phyloP scores from a whole-genome alignment of 2,113 vertebrate species.

The Corvus cornix region DNA sequence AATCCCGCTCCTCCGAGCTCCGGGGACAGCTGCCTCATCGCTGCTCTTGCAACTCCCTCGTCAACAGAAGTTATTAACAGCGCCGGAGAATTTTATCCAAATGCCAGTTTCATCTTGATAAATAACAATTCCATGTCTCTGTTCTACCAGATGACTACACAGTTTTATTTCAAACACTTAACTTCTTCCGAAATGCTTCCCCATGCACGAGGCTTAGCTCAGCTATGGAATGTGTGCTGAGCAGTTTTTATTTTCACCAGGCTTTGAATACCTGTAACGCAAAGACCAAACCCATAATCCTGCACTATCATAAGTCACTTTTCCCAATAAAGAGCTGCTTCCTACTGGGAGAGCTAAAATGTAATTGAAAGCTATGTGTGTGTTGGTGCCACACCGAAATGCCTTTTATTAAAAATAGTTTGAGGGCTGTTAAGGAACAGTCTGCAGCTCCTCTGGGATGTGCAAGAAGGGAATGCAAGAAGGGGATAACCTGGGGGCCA shows the following conservation, averaged over 20 bases:
- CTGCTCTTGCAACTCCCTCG: neutral
- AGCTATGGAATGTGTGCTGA: neutral
- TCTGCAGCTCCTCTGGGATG: neutral
- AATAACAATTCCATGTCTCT: constrained; percentile 25
- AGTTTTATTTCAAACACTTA: constrained; percentile 9
- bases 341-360: constrained; percentile 19
- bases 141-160: neutral
- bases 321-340: neutral
- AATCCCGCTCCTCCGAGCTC: neutral
- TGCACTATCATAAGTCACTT: neutral
- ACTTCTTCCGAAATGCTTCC: neutral
- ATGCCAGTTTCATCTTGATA: constrained; percentile 40
- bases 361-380: neutral
- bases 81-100: neutral
- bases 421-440: neutral
- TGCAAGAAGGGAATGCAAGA: neutral
- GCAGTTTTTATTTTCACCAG: neutral
- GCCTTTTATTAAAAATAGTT: neutral
- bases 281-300: neutral
- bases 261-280: neutral
- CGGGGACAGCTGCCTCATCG: neutral
- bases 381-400: neutral
- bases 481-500: rapidly evolving
- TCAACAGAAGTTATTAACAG: constrained; percentile 51
- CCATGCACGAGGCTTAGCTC: neutral